Evolutionary conservation across 2,113 vertebrate species (phyloP).

Genomic region (Pandion haliaetus): DNA sequence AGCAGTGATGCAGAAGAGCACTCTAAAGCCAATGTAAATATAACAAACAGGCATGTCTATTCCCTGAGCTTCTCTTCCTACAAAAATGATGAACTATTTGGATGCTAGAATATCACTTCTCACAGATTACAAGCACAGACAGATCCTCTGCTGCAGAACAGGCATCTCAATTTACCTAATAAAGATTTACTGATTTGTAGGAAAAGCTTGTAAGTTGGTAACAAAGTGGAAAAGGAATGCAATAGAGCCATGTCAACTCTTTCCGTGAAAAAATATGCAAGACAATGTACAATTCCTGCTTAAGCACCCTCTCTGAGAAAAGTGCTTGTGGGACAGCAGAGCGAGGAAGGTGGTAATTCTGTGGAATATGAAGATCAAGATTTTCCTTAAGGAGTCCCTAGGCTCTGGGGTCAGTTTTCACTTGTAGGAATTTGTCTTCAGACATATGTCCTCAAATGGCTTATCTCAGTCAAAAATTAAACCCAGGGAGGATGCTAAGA

Average conservation of each 20-base stretch:
- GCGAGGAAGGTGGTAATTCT: neutral
- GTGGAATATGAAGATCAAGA: neutral
- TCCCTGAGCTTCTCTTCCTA: neutral
- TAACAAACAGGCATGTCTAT: neutral
- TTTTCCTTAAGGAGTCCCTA: neutral
- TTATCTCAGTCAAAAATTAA: neutral
- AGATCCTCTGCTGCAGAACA: neutral
- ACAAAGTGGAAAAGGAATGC: neutral
- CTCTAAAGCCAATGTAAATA: neutral
- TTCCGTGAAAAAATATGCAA: neutral
- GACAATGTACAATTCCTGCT: neutral
- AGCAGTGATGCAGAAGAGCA: neutral
- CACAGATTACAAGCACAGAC: neutral
- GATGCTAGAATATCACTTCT: neutral
- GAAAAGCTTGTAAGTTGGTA: neutral
- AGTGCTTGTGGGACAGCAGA: neutral
- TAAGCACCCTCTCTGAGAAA: neutral
- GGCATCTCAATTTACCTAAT: neutral
- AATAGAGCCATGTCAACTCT: neutral
- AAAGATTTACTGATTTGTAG: neutral
- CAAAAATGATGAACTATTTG: neutral
- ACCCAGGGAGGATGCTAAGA: neutral
- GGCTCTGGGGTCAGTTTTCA: neutral
- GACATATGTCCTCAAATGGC: neutral
- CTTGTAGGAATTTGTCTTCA: neutral